Percentiles rank a stretch among this genome's conserved stretches.
Conservation (phyloP, 2,113 vertebrate species). For the Chamaea fasciata region DNA sequence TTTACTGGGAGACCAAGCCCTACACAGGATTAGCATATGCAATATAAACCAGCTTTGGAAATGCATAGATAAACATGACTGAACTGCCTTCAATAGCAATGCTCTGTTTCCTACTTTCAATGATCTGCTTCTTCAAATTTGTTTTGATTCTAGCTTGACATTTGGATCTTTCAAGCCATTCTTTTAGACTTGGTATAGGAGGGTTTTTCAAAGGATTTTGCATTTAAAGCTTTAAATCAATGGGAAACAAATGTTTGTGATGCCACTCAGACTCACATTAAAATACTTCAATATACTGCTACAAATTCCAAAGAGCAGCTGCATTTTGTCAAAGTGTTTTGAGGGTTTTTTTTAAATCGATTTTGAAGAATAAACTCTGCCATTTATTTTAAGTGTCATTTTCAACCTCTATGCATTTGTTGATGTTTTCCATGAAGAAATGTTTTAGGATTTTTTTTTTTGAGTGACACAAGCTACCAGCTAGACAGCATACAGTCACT, state of each 20-base stretch:
- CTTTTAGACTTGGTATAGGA: background rate
- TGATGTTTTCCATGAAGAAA: background rate
- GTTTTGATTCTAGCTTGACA: background rate
- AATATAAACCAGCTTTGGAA: background rate
- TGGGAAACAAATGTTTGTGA: background rate
- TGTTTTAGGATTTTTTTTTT: background rate
- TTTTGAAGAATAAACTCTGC: background rate
- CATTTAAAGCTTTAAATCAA: background rate
- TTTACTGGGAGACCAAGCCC: background rate
- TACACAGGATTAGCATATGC: background rate
- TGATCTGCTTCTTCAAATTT: background rate
- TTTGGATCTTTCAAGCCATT: background rate
- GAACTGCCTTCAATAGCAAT: background rate
- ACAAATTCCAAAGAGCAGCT: background rate
- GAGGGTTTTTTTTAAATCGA: fast-evolving
- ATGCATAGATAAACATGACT: background rate
- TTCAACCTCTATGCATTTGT: background rate
- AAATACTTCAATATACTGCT: background rate
- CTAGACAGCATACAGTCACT: background rate
- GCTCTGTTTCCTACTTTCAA: background rate
- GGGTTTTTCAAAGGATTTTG: background rate
- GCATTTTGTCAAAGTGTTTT: background rate
- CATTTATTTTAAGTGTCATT: background rate
- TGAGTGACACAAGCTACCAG: background rate
- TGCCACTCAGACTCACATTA: background rate